These are phyloP conservation scores for Gibbula magus DNA, from an alignment of 2,888 invertebrate genomes.

Conservation along the genomic window DNA sequence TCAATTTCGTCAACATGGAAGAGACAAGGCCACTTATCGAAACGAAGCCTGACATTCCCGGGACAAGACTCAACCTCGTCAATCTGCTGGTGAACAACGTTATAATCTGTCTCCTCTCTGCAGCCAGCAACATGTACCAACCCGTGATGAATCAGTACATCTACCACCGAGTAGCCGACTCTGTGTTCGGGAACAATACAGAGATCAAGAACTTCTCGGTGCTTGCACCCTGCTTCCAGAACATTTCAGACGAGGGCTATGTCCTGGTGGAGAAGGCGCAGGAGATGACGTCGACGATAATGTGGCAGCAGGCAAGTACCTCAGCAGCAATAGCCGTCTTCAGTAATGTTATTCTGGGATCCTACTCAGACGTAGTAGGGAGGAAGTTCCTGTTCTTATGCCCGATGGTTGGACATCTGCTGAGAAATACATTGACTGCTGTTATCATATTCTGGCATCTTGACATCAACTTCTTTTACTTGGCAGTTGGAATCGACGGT, in stretches of 20 bases:
- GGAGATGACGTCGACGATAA: conserved; percentile 24
- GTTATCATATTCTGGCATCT: conserved; percentile 46
- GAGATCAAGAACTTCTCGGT: neutral
- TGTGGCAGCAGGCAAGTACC: conserved; percentile 26
- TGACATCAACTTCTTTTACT: conserved; percentile 43
- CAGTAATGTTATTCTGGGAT: conserved; percentile 32
- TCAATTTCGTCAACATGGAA: neutral
- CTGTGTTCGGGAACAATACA: neutral
- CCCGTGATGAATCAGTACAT: conserved; percentile 7
- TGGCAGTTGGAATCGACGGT: conserved; percentile 47
- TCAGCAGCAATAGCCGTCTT: conserved; percentile 27
- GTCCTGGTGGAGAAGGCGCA: conserved; percentile 25
- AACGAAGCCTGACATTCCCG: neutral
- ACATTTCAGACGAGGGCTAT: neutral
- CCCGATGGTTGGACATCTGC: conserved; percentile 31
- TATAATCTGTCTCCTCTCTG: neutral
- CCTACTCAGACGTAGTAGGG: conserved; percentile 46
- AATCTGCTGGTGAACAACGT: neutral
- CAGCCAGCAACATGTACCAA: neutral
- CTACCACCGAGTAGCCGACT: neutral
- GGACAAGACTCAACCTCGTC: neutral
- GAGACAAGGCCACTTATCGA: neutral
- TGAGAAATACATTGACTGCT: conserved; percentile 29
- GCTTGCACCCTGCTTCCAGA: conserved; percentile 9
- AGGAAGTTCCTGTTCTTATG: conserved; percentile 44